Percentiles rank a stretch among this genome's conserved stretches.
Evolutionary conservation across 1,140 invertebrate species (phyloP).

Genomic region (Dufourea novaeangliae): DNA sequence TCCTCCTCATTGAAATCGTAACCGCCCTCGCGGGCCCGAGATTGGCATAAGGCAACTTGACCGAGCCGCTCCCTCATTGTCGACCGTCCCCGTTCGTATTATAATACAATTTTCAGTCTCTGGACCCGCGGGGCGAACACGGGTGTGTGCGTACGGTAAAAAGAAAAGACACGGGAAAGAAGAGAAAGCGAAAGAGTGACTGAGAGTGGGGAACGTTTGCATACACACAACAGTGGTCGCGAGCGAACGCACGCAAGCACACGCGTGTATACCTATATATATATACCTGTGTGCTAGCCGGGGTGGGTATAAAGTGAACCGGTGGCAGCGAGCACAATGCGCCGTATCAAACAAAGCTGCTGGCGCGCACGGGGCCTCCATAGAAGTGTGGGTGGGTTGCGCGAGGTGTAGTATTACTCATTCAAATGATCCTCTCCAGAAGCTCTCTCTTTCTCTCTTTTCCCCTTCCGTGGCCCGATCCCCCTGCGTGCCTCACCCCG

Average conservation of each 20-base stretch:
- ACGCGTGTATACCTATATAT: background rate
- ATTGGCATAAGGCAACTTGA: conserved; percentile 81
- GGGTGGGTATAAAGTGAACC: conserved; percentile 78
- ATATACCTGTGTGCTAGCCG: conserved; percentile 26
- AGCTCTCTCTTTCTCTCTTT: conserved; percentile 41
- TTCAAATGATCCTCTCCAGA: conserved; percentile 80
- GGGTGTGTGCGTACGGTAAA: conserved; percentile 38
- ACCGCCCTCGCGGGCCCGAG: conserved; percentile 70
- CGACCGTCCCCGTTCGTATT: conserved; percentile 71
- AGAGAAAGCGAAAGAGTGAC: conserved; percentile 25
- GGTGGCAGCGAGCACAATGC: conserved; percentile 79
- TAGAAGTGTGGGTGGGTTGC: conserved; percentile 78
- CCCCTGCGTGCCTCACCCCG: conserved; percentile 44
- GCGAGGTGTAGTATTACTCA: conserved; percentile 82
- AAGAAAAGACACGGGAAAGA: conserved; percentile 40
- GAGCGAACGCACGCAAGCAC: conserved; percentile 10
- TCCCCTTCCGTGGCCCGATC: conserved; percentile 13
- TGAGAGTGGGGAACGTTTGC: background rate
- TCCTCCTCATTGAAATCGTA: conserved; percentile 75
- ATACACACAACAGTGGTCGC: conserved; percentile 23
- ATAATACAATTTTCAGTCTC: conserved; percentile 80
- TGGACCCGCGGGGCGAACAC: conserved; percentile 46
- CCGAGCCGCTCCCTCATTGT: conserved; percentile 74
- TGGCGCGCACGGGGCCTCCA: conserved; percentile 71
- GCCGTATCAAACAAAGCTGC: conserved; percentile 80